Base-by-base conservation (phyloP, 1,140 invertebrate genomes). In the Acromyrmex charruanus region DNA sequence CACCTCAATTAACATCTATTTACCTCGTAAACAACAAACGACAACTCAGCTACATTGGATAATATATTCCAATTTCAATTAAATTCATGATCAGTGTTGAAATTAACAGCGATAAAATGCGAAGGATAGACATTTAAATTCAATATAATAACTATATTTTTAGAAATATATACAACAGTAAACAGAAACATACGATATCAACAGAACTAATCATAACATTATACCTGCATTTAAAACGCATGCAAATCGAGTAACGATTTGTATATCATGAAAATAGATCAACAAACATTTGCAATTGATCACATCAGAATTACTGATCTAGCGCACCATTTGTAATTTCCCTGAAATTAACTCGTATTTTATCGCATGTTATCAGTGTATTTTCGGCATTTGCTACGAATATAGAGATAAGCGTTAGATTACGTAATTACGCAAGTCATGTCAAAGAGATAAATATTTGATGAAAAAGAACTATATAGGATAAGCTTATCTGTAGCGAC, bases 201-300 rank as follows among this genome's bases (percentile, higher is more conserved):
- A 49, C 28, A 44, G 16, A 82, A 59, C 53, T 72, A 53, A 72
- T 58, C 16, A 18, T 39, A 31, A 61, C 72, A 82, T 82, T 59
- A 58, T 72, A 72, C 25, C 21, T 16, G 51, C 51, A 49, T 39
- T 10, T 80, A 31, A 72, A 74, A 31, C 25, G 53, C 58, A 69
- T 31, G 80, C 68, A 74, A 82, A 82, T 82, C 35, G 21, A 82
- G 12, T 39, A 14, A 31, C 53, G 25, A 82, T 82, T 82, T 72
- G 68, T 82, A 72, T 72, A 18, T 35, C 14, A 39, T n/a, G 68
- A 72, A 44, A 72, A 72, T 82, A 49, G 44, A 72, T 72, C 68
- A 72, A 82, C 59, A 65, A 79, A 79, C 53, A 39, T 71, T 71
- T 51, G 79, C 49, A 58, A 35, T 55, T 25, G 16, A 18, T 44